Base-by-base conservation (phyloP, 2,113 vertebrate genomes). In the Aix galericulata region DNA sequence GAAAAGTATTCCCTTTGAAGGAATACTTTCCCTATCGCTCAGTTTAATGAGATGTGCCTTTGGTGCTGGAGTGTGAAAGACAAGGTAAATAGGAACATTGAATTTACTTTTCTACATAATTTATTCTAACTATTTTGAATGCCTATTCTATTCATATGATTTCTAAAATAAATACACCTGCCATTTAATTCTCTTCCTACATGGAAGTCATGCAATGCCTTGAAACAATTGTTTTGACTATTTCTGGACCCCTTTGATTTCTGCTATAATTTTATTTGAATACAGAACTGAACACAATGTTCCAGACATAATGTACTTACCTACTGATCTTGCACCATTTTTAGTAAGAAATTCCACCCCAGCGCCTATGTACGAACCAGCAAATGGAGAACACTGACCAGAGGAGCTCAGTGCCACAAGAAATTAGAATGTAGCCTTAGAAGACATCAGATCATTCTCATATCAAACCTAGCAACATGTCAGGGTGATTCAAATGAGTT, bases 111-210 rank as follows among this genome's bases (percentile, higher is more conserved):
- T 88, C 91, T 89, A 40, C 56, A 17, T 93, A 75, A 86, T 94
- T 96, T 94, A 95, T 96, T 95, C 86, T 69, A 89, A 74, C 80
- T 91, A 72, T 90, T 96, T 94, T 85, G 73, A 81, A 91, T 64
- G 18, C 42, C 80, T 56, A 34, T 92, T 94, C 95, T 95, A 93
- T 82, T 94, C 68, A 76, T 46, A 63, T 69, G 34, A 81, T 94
- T 95, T 94, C 79, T 95, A 93, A 94, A 96, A 87, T 91, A 96
- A 95, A 95, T 64, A 93, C 69, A 93, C 84, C 79, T 91, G 77
- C 12, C 23, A 73, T 95, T 95, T 97, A 79, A 94, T 85, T 96
- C 34, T 9, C 83, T 89, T 87, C 60, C 79, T 82, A 67, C 64
- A 84, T 72, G 13, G 71, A 89, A 90, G 16, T 48, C 77, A 75